Base-by-base conservation (phyloP, 2,113 vertebrate species). In the Centropus bengalensis region DNA sequence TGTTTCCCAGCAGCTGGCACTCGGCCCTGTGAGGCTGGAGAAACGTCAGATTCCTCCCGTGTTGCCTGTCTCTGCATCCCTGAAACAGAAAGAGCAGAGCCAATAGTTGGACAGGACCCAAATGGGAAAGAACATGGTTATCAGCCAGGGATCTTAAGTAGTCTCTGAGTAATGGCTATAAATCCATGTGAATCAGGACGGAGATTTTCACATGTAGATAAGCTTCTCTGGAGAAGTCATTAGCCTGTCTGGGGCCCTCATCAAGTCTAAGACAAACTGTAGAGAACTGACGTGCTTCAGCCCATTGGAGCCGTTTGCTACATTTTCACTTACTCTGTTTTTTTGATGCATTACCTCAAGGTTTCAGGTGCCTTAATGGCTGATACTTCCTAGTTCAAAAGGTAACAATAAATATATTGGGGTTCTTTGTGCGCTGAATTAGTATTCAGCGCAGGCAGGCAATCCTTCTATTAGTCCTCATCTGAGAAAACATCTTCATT, bases 161-260 rank as follows among this genome's bases (percentile, higher is more conserved):
- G 59, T 45, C 42, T 58, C 82, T 70, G 85, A 88, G 89, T 74
- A 86, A 71, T 28, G 93, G 55, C 91, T 76, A 3, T 17, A 71
- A 66, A 64, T 27, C 69, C 27, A 42, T 96, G 95, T 95, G 95
- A 95, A 95, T 82, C 89, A 49, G 79, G 88, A 70, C 13, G 0
- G 85, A 96, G 94, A 94, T 97, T 95, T 97, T 96, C 94, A 95
- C 96, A 96, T 89, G 87, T 89, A 91, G 87, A 93, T 94, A 94
- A 91, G 32, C 82, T 91, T 80, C 68, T 85, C 93, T 96, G 94
- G 82, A 77, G 85, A 95, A 95, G 75, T 49, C 89, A 83, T 95
- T 89, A 86, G 38, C 63, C 42, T 86, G 20, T 9, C 54, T 89
- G 45, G 26, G 38, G 7, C 67, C 16, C 26, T 80, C 55, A 40